phyloP scores from a whole-genome alignment of 2,797 vertebrate species.

The Trematomus bernacchii region DNA sequence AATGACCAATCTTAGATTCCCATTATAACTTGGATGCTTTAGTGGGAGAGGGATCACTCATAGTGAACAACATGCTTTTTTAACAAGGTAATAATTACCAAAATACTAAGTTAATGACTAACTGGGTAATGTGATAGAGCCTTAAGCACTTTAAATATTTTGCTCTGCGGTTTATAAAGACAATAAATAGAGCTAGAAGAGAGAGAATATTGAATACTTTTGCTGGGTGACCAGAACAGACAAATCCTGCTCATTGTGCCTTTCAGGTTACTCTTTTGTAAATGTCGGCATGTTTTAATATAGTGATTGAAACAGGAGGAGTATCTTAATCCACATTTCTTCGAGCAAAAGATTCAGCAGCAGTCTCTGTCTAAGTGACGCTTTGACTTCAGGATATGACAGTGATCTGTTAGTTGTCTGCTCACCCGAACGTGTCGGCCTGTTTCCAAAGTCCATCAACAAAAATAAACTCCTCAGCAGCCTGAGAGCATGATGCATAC shows the following conservation, averaged over 20 bases:
- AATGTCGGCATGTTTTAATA: background rate
- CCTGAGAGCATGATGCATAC: slow-evolving; percentile 33
- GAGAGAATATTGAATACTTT: too few relatives aligned
- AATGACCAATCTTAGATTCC: slow-evolving; percentile 1
- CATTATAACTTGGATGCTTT: background rate
- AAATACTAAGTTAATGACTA: too few relatives aligned
- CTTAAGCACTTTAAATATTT: too few relatives aligned
- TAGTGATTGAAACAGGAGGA: background rate
- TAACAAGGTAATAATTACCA: too few relatives aligned
- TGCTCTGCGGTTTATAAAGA: too few relatives aligned
- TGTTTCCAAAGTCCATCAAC: slow-evolving; percentile 23
- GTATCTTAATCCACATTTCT: background rate
- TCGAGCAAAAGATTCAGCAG: slow-evolving; percentile 10
- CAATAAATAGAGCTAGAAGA: too few relatives aligned
- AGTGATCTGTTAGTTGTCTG: slow-evolving; percentile 49
- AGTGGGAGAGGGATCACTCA: background rate
- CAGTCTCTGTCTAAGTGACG: slow-evolving; percentile 34
- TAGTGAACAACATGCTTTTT: background rate
- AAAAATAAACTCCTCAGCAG: slow-evolving; percentile 40
- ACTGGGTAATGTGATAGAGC: too few relatives aligned
- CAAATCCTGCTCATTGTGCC: too few relatives aligned
- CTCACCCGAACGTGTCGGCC: slow-evolving; percentile 6
- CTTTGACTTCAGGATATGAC: slow-evolving; percentile 38
- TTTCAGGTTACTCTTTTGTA: background rate
- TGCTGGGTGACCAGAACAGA: too few relatives aligned